Conservation (phyloP, 1,140 invertebrate species). For the Nymphalis io region DNA sequence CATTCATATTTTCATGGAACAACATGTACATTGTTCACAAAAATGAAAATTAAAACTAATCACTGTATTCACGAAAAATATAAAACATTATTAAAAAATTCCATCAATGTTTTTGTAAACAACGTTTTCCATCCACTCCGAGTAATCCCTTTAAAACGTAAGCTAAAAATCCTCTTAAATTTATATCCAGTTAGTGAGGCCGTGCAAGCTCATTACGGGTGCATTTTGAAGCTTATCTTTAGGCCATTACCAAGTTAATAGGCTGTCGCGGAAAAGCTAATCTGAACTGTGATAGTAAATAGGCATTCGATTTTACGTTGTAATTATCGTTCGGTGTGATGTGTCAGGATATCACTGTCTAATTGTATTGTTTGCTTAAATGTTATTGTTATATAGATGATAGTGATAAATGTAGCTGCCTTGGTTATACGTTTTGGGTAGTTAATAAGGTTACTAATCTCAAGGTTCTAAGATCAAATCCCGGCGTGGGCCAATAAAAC, state of each 20-base stretch:
- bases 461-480: too few relatives aligned
- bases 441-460: too few relatives aligned
- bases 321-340: slow-evolving; percentile 23
- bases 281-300: slow-evolving; percentile 29
- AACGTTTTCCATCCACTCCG: slow-evolving; percentile 8
- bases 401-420: too few relatives aligned
- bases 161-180: slow-evolving; percentile 48
- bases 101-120: slow-evolving; percentile 13
- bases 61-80: not conserved
- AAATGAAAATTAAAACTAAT: too few relatives aligned
- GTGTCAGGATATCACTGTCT: not conserved
- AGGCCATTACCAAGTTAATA: slow-evolving; percentile 43
- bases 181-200: slow-evolving; percentile 46
- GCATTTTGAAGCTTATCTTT: slow-evolving; percentile 50
- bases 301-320: slow-evolving; percentile 35
- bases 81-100: slow-evolving; percentile 2
- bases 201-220: slow-evolving; percentile 47
- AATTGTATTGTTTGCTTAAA: not conserved
- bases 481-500: too few relatives aligned
- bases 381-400: too few relatives aligned
- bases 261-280: slow-evolving; percentile 39
- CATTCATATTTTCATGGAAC: too few relatives aligned
- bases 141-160: slow-evolving; percentile 40
- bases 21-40: too few relatives aligned
- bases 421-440: too few relatives aligned